These are phyloP conservation scores for Glareola pratincola DNA, from an alignment of 2,113 vertebrate genomes.

Conservation along the genomic window DNA sequence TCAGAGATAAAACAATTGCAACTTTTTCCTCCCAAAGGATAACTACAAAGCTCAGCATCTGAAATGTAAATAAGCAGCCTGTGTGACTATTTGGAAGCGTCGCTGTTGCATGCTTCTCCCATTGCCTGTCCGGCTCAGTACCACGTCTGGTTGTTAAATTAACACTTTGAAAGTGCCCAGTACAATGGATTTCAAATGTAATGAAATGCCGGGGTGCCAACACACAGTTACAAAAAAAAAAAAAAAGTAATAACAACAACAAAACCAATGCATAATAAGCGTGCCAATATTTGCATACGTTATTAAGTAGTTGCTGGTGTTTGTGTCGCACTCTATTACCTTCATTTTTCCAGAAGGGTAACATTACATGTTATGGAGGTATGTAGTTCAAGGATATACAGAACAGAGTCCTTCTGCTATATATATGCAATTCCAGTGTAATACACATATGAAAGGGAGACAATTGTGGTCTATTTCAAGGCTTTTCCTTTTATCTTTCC, in stretches of 20 bases:
- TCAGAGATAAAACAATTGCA: background rate
- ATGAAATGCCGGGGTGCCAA: background rate
- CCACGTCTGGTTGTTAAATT: background rate
- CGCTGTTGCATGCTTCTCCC: background rate
- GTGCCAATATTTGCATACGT: background rate
- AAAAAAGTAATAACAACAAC: background rate
- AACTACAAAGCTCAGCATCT: background rate
- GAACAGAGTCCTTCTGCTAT: background rate
- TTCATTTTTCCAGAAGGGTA: background rate
- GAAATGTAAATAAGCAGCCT: background rate
- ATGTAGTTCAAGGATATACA: background rate
- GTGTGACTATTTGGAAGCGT: background rate
- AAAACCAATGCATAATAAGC: background rate
- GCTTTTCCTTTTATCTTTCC: slow-evolving; percentile 42
- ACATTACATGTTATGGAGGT: background rate
- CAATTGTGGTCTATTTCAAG: slow-evolving; percentile 48
- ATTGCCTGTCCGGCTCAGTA: background rate
- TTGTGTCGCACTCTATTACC: background rate
- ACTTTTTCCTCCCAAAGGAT: background rate
- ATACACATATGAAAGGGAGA: slow-evolving; percentile 1
- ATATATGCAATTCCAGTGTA: background rate
- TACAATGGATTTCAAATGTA: background rate
- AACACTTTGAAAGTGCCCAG: background rate
- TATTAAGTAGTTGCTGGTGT: background rate
- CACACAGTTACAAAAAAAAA: background rate